Evolutionary conservation across 1,140 invertebrate species (phyloP).

Genomic region (Drosophila nasuta): DNA sequence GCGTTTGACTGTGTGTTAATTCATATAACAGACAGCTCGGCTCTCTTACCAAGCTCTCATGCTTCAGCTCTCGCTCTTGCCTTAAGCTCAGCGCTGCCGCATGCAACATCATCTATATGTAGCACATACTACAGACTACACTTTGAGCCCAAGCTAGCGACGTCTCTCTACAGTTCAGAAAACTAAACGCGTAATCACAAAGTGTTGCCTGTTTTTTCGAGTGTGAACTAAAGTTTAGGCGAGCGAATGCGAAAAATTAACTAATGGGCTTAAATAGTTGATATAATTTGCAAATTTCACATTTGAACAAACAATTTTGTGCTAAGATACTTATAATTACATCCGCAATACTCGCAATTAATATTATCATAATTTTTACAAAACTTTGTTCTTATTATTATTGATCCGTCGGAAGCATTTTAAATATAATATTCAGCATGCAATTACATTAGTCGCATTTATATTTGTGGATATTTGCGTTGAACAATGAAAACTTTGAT

Average conservation of each 20-base stretch:
- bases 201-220: constrained; percentile 49
- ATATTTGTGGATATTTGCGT: background rate
- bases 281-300: constrained; percentile 21
- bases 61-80: constrained; percentile 22
- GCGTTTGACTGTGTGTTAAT: constrained; percentile 70
- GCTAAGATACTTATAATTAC: constrained; percentile 13
- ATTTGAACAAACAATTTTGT: constrained; percentile 18
- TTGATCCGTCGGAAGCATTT: background rate
- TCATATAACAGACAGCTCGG: constrained; percentile 67
- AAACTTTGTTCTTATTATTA: background rate
- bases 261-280: constrained; percentile 40
- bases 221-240: constrained; percentile 39
- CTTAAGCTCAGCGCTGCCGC: constrained; percentile 25
- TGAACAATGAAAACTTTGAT: constrained; percentile 1
- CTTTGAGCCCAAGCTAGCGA: constrained; percentile 8
- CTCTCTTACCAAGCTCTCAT: too few relatives aligned
- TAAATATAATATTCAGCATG: constrained; percentile 1
- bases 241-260: constrained; percentile 12
- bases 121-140: background rate
- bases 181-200: constrained; percentile 32
- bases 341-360: background rate
- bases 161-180: constrained; percentile 23
- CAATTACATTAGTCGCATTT: constrained; percentile 19
- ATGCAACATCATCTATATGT: constrained; percentile 17
- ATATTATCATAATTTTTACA: background rate